These are phyloP conservation scores for Aphyosemion australe DNA, from an alignment of 2,113 vertebrate genomes.

Conservation along the genomic window DNA sequence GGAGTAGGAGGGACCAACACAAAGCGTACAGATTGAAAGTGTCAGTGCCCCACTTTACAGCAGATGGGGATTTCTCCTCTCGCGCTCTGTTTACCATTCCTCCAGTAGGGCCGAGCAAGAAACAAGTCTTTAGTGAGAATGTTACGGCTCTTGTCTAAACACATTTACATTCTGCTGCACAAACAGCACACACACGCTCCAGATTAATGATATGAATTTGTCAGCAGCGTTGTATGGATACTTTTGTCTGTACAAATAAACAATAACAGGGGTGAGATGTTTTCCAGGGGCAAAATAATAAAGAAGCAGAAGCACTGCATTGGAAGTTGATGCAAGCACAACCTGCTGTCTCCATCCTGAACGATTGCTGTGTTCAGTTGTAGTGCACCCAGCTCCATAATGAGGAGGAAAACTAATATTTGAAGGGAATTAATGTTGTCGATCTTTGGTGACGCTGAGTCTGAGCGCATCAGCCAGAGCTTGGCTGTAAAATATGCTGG, in stretches of 20 bases:
- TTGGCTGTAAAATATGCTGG: conserved; percentile 58
- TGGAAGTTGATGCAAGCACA: conserved; percentile 39
- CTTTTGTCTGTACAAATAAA: conserved; percentile 50
- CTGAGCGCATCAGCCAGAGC: conserved; percentile 41
- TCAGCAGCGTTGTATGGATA: conserved; percentile 34
- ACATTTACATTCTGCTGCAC: conserved; percentile 41
- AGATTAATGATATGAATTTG: conserved; percentile 35
- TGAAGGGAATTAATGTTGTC: conserved; percentile 71
- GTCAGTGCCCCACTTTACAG: conserved; percentile 68
- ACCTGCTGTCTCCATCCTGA: conserved; percentile 45
- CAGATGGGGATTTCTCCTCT: conserved; percentile 73
- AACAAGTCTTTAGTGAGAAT: conserved; percentile 56
- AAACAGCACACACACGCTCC: conserved; percentile 37
- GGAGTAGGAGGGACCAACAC: conserved; percentile 38
- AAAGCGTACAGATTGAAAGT: conserved; percentile 66
- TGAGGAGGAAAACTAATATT: conserved; percentile 72
- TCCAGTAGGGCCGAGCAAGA: conserved; percentile 63
- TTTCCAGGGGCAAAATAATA: conserved; percentile 15
- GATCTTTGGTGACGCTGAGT: conserved; percentile 59
- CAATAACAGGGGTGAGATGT: conserved; percentile 3
- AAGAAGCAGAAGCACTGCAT: conserved; percentile 18
- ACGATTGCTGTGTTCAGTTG: conserved; percentile 56
- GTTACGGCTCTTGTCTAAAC: conserved; percentile 49
- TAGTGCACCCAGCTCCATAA: conserved; percentile 55
- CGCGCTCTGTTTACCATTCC: conserved; percentile 66